Evolutionary conservation across 2,888 invertebrate genomes (phyloP), one percentile per base, ranked within the genome.

Genomic region (Bembecia ichneumoniformis): DNA sequence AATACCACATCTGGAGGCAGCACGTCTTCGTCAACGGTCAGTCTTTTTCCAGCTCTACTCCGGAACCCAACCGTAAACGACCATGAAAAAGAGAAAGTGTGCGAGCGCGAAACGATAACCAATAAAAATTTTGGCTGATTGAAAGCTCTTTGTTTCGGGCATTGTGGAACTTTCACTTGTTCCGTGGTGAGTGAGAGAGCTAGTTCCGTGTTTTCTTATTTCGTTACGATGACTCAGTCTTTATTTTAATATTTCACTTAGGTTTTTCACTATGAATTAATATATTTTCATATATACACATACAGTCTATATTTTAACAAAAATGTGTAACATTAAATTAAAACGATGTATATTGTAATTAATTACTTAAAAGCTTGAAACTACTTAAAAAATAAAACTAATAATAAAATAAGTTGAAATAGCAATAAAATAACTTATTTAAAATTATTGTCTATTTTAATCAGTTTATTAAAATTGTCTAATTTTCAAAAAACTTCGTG

Each of bases 11-110:
- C 59, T 93, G 93, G 93, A 88, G 93, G 65, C 93, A 93, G 78
- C 93, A 93, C 76, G 92, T 93, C 74, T 92, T 93, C 76, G 91
- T 93, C 82, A 93, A 93, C 82, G 92, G 92, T 93, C 91, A 88
- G 90, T 82, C 63, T 58, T 28, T 28, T 28, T 28, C 28, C 28
- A 28, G 28, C 28, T 28, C 28, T 9, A 28, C 51, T 52, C 55
- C 56, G 55, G 54, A 55, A 53, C 55, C 54, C 52, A 54, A 61
- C 53, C 55, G 57, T 64, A 64, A 64, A 65, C 65, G 63, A 60
- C 61, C 67, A 62, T 61, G 64, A 63, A 68, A 59, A 76, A 77
- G 79, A 80, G 82, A 82, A 80, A 82, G 82, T 78, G 72, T 69
- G 74, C 77, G 71, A 66, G 70, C 71, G 70, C 64, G 58, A 56